These are phyloP conservation scores for Alitta virens DNA, from an alignment of 2,888 invertebrate genomes.

Conservation along the genomic window DNA sequence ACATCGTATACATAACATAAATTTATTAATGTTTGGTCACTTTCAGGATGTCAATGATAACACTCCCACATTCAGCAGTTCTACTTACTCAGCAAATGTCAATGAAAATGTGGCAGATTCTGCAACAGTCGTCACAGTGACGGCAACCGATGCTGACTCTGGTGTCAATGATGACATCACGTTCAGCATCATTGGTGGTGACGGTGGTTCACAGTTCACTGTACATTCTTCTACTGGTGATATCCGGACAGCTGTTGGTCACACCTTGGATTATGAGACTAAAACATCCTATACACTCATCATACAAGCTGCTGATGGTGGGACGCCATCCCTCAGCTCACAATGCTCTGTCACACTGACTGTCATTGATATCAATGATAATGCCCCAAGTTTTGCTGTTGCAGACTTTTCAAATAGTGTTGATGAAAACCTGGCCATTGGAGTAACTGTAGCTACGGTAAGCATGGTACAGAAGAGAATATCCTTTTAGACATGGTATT, in stretches of 20 bases:
- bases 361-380: too few relatives aligned
- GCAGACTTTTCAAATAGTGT: too few relatives aligned
- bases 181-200: neutral
- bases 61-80: neutral
- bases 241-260: neutral
- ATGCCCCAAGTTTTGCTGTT: too few relatives aligned
- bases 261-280: neutral
- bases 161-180: neutral
- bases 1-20: too few relatives aligned
- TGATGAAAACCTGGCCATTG: too few relatives aligned
- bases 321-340: neutral
- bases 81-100: neutral
- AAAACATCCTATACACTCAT: neutral
- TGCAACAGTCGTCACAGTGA: neutral
- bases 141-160: neutral
- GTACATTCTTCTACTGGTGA: neutral
- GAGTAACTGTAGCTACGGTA: too few relatives aligned
- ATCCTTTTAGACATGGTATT: too few relatives aligned
- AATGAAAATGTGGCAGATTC: neutral
- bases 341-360: too few relatives aligned
- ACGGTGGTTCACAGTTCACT: neutral
- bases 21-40: too few relatives aligned
- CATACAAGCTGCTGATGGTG: neutral
- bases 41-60: constrained; percentile 1
- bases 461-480: too few relatives aligned